These are phyloP conservation scores for Gallinago paraguaiae DNA, from an alignment of 2,113 vertebrate species.

Conservation along the genomic window DNA sequence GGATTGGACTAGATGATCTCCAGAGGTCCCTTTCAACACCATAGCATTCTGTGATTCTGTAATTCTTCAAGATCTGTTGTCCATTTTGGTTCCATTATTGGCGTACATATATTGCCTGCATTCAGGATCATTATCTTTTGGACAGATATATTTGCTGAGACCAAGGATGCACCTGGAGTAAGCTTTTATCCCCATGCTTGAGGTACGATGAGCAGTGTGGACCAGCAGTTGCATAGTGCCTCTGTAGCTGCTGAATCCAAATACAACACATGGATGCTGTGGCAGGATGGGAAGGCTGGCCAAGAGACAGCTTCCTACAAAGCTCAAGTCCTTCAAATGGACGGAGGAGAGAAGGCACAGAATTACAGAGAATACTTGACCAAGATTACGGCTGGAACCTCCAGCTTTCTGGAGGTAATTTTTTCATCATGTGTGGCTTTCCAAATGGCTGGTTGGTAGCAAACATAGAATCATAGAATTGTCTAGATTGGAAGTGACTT, in stretches of 20 bases:
- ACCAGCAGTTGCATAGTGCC: neutral
- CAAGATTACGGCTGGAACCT: neutral
- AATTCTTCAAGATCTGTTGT: neutral
- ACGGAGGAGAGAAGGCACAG: neutral
- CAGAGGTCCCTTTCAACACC: too few relatives aligned
- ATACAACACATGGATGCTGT: neutral
- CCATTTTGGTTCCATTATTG: neutral
- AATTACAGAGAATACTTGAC: neutral
- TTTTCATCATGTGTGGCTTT: neutral
- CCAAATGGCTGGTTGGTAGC: too few relatives aligned
- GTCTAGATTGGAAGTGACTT: too few relatives aligned
- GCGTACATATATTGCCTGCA: neutral
- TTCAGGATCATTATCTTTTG: neutral
- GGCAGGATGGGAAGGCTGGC: neutral
- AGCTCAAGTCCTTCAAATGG: neutral
- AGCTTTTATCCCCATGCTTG: neutral
- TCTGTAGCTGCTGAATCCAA: neutral
- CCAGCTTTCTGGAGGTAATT: neutral
- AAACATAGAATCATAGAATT: too few relatives aligned
- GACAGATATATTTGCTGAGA: neutral
- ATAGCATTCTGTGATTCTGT: too few relatives aligned
- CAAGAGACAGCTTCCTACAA: neutral
- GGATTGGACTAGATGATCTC: too few relatives aligned
- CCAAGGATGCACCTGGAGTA: neutral
- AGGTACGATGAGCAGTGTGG: accelerated